Evolutionary conservation across 2,113 vertebrate genomes (phyloP).

Genomic region (Hyperopisus bebe): DNA sequence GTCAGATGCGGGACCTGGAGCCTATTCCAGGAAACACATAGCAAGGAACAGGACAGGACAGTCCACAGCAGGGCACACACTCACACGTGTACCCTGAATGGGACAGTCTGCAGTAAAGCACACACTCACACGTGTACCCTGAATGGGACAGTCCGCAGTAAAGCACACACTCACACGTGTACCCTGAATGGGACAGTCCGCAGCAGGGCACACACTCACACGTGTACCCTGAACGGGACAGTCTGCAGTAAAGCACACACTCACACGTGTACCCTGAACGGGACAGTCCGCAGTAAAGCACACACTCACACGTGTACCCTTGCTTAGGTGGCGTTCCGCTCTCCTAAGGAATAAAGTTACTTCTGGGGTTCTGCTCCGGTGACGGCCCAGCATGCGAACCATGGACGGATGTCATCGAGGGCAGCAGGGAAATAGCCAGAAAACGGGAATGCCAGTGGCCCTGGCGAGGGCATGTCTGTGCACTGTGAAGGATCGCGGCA

Average conservation of each 20-base stretch:
- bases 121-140: too few relatives aligned
- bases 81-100: too few relatives aligned
- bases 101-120: too few relatives aligned
- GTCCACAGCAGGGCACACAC: background rate
- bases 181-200: too few relatives aligned
- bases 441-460: background rate
- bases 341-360: background rate
- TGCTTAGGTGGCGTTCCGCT: background rate
- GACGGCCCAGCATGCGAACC: background rate
- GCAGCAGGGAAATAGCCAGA: background rate
- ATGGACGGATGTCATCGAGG: background rate
- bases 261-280: too few relatives aligned
- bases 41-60: background rate
- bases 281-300: too few relatives aligned
- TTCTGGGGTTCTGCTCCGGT: background rate
- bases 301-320: too few relatives aligned
- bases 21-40: background rate
- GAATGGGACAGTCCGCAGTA: too few relatives aligned
- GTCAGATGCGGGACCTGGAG: background rate
- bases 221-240: too few relatives aligned
- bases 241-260: too few relatives aligned
- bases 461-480: background rate
- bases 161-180: too few relatives aligned
- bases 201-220: too few relatives aligned
- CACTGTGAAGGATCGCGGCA: background rate